Base-by-base conservation (phyloP, 1,140 invertebrate species). In the Drosophila takahashii region DNA sequence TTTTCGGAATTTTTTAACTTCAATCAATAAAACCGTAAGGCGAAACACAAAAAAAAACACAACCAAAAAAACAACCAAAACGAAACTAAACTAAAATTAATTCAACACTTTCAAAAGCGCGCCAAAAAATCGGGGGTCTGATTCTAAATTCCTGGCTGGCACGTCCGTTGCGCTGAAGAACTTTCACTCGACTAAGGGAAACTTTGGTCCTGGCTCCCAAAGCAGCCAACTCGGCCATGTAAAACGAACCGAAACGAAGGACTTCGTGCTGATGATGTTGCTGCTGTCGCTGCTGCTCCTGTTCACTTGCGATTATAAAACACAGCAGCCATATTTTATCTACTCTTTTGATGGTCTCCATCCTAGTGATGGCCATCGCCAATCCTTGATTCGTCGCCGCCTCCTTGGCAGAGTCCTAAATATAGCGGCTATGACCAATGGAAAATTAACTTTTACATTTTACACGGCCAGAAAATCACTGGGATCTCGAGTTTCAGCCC, bases 131-230 rank as follows among this genome's bases (percentile, higher is more conserved):
- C n/a, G 32, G 15, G 4, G 29, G 9, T 18, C 4, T 65, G 32
- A 3, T 10, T 45, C 26, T 48, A 7, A 29, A 32, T 34, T 51
- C 3, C 48, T 54, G 52, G 57, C 44, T 41, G 60, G 18, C 42
- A 64, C 79, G 79, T 83, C 81, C 61, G 65, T 56, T 37, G 61
- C 71, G 71, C 61, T 80, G 45, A 54, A 69, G 53, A 64, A 56
- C 77, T 77, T 64, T 62, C 73, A 45, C 56, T 45, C 69, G 60
- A 84, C 80, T 84, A 52, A 84, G 62, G 58, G 16, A 59, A 47
- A 10, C 37, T 34, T 39, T 58, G 36, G 61, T 59, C 67, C 79
- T 74, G 57, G 36, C 60, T 2, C 22, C 1, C 64, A 69, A 36
- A 67, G 56, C 39, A 39, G 51, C 47, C 58, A 32, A 39, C 64